These are phyloP conservation scores for Callyntrura sp. DNA, from an alignment of 2,888 invertebrate species.

Conservation along the genomic window DNA sequence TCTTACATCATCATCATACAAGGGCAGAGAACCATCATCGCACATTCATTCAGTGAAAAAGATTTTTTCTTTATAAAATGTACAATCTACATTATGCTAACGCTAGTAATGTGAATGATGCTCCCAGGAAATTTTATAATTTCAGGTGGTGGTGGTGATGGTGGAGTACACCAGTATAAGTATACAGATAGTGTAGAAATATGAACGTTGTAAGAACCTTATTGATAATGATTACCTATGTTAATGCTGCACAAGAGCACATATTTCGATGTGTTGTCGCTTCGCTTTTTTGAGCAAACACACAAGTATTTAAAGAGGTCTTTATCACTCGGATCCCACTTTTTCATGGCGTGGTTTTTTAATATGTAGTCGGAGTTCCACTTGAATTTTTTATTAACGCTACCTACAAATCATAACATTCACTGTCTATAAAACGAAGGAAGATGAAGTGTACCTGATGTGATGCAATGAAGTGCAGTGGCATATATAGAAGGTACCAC, in stretches of 20 bases:
- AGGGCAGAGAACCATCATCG: slow-evolving; percentile 59
- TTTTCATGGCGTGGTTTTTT: slow-evolving; percentile 56
- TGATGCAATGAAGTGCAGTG: slow-evolving; percentile 74
- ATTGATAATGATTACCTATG: slow-evolving; percentile 12
- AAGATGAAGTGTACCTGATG: slow-evolving; percentile 65
- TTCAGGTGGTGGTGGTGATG: slow-evolving; percentile 27
- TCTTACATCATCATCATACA: slow-evolving; percentile 69
- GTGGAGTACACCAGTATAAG: too few species aligned
- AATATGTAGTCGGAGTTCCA: slow-evolving; percentile 11
- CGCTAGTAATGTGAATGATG: not conserved
- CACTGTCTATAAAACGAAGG: not conserved
- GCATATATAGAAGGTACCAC: slow-evolving; percentile 10
- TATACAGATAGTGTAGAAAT: not conserved
- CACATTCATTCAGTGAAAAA: slow-evolving; percentile 19
- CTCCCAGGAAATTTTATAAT: slow-evolving; percentile 69
- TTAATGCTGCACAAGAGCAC: not conserved
- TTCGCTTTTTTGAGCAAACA: slow-evolving; percentile 69
- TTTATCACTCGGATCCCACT: slow-evolving; percentile 69
- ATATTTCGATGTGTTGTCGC: slow-evolving; percentile 12
- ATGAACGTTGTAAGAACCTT: not conserved
- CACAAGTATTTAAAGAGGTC: slow-evolving; percentile 72
- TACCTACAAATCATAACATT: slow-evolving; percentile 30
- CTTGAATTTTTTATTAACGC: slow-evolving; percentile 46
- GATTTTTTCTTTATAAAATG: slow-evolving; percentile 37
- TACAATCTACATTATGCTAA: not conserved